Conservation (phyloP, 2,888 invertebrate species). For the Amorpha juglandis region DNA sequence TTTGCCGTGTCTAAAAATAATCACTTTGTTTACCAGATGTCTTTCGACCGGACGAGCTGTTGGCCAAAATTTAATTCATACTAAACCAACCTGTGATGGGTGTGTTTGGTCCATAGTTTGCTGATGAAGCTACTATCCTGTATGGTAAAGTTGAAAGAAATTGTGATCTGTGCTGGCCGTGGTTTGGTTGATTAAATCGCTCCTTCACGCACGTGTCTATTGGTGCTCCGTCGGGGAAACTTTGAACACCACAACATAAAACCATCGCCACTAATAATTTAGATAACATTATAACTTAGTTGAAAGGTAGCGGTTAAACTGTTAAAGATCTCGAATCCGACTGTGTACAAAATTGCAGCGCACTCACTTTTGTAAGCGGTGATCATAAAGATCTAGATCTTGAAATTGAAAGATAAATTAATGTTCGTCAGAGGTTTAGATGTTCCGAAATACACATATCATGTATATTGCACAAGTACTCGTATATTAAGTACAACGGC, state of each 20-base stretch:
- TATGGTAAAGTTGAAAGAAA: constrained; percentile 87
- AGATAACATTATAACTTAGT: constrained; percentile 52
- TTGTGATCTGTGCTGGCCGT: constrained; percentile 89
- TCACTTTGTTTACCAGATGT: no score
- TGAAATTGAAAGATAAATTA: constrained; percentile 69
- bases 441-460: constrained; percentile 53
- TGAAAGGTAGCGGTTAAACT: constrained; percentile 33
- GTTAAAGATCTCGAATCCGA: constrained; percentile 54
- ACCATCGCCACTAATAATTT: constrained; percentile 60
- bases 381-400: constrained; percentile 77
- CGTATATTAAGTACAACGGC: constrained; percentile 9
- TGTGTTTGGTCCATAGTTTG: constrained; percentile 87
- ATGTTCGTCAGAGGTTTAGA: constrained; percentile 52
- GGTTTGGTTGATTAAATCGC: constrained; percentile 90
- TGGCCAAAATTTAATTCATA: not conserved
- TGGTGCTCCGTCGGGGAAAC: constrained; percentile 92
- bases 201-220: constrained; percentile 92
- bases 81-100: constrained; percentile 86
- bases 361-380: constrained; percentile 76
- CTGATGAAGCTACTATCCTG: constrained; percentile 86
- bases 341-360: constrained; percentile 61
- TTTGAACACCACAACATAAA: constrained; percentile 66
- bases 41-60: not conserved
- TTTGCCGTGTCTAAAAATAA: no score
- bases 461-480: constrained; percentile 53